These are phyloP conservation scores for Esox lucius DNA, from an alignment of 2,797 vertebrate species.

Conservation along the genomic window DNA sequence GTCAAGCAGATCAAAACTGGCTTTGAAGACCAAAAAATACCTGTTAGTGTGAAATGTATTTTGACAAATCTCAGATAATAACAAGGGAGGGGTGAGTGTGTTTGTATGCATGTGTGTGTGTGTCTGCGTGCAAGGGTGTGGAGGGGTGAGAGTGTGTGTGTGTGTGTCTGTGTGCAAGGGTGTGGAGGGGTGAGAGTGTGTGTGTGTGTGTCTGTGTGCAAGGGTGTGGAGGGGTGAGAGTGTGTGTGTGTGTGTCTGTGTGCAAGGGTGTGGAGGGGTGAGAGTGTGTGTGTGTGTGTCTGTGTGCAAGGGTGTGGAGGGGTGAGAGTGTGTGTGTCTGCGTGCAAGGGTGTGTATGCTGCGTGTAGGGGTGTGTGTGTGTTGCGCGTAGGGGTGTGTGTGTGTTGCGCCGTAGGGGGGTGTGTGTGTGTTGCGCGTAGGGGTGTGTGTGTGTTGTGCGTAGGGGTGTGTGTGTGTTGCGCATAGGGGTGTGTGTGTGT, in stretches of 20 bases:
- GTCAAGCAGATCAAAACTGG: conserved; percentile 78
- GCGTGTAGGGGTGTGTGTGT: no score
- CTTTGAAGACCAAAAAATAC: conserved; percentile 83
- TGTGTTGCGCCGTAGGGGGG: no score
- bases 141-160: background rate
- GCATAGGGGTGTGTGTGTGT: no score
- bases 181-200: background rate
- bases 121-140: conserved; percentile 14
- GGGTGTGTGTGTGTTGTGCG: no score
- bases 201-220: conserved; percentile 18
- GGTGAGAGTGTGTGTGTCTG: no score
- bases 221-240: background rate
- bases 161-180: conserved; percentile 14
- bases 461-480: no score
- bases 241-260: conserved; percentile 16
- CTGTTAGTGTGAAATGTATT: conserved; percentile 84
- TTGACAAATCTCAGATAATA: conserved; percentile 84
- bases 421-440: no score
- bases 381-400: no score
- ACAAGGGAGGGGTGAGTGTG: conserved; percentile 42
- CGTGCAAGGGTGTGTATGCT: no score
- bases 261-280: conserved; percentile 14
- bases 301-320: no score
- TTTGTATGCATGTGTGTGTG: conserved; percentile 17
- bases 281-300: background rate